Conservation (phyloP, 2,797 vertebrate genomes). For the Ctenosaura bakeri region DNA sequence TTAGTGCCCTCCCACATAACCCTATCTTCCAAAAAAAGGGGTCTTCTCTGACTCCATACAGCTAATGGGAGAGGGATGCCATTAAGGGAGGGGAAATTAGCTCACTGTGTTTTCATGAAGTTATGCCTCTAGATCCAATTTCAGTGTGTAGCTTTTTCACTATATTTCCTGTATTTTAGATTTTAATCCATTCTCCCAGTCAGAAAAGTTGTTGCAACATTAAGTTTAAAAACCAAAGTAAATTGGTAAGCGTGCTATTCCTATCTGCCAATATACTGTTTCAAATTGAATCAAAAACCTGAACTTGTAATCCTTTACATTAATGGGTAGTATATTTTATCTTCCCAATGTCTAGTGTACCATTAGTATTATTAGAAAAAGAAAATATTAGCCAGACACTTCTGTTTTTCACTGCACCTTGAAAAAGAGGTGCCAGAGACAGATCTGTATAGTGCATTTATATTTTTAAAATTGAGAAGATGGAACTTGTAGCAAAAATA, state of each 20-base stretch:
- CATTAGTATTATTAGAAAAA: constrained; percentile 8
- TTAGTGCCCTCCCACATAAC: background rate
- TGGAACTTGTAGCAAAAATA: background rate
- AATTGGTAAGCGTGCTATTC: background rate
- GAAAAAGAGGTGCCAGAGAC: background rate
- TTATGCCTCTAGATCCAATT: background rate
- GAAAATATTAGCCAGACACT: background rate
- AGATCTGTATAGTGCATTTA: background rate
- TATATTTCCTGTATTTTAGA: background rate
- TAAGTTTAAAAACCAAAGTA: background rate
- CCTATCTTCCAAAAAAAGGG: background rate
- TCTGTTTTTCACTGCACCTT: background rate
- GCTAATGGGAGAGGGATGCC: too few species aligned
- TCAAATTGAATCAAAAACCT: background rate
- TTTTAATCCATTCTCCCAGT: background rate
- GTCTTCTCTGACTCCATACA: background rate
- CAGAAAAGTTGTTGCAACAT: background rate
- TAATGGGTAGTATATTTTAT: background rate
- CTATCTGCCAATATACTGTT: background rate
- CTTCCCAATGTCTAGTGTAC: background rate
- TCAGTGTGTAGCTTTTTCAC: background rate
- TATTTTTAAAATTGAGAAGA: background rate
- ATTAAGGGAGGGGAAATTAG: background rate
- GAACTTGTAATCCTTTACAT: background rate
- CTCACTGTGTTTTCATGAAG: background rate